Percentiles rank a stretch among this genome's conserved stretches.
Evolutionary conservation across 1,140 invertebrate species (phyloP).

Genomic region (Bombus soroeensis): DNA sequence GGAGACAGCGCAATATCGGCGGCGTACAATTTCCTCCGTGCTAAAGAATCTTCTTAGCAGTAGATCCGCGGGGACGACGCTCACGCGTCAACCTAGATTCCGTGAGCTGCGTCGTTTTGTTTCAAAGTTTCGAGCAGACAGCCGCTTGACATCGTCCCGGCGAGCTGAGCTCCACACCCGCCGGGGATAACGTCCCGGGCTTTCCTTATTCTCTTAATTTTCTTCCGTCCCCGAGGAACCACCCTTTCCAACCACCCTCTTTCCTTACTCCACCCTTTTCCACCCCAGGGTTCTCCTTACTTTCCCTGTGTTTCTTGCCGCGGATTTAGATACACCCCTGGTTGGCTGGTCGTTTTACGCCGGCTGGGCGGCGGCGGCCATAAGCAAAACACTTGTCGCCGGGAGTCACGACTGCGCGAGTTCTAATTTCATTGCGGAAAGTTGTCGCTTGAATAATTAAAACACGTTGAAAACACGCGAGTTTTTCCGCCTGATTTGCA

Average conservation of each 20-base stretch:
- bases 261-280: neutral
- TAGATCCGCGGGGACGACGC: constrained; percentile 36
- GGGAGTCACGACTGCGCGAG: constrained; percentile 75
- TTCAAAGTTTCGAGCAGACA: constrained; percentile 48
- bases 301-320: constrained; percentile 45
- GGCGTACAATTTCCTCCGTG: constrained; percentile 30
- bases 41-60: constrained; percentile 38
- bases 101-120: constrained; percentile 47
- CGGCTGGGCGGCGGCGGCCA: constrained; percentile 66
- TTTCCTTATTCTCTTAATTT: constrained; percentile 70
- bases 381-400: constrained; percentile 79
- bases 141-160: constrained; percentile 50
- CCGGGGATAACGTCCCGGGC: constrained; percentile 35
- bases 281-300: constrained; percentile 2
- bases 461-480: constrained; percentile 78
- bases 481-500: constrained; percentile 75
- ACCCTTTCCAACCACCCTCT: neutral
- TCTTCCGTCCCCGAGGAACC: constrained; percentile 31
- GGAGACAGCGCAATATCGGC: constrained; percentile 32
- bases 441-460: constrained; percentile 82
- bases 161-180: constrained; percentile 32
- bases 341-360: constrained; percentile 36
- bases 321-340: constrained; percentile 65
- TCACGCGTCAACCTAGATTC: constrained; percentile 46
- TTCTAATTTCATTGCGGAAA: constrained; percentile 82